These are phyloP conservation scores for Anguilla obscura DNA, from an alignment of 2,797 vertebrate species.

Conservation along the genomic window DNA sequence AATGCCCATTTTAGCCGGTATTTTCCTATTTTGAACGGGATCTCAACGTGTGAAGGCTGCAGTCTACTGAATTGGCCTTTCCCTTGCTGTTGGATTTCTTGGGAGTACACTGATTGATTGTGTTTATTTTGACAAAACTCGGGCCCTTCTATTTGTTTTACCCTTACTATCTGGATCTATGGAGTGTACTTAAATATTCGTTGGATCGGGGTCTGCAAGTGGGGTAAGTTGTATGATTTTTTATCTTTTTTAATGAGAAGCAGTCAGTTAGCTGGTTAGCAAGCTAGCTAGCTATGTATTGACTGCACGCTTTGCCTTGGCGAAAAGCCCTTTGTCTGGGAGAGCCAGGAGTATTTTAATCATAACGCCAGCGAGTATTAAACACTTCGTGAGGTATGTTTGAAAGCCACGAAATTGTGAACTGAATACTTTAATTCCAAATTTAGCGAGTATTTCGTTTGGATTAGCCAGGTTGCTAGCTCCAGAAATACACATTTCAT, in stretches of 20 bases:
- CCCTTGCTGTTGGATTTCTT: constrained; percentile 71
- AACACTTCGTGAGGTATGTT: background rate
- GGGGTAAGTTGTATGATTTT: constrained; percentile 72
- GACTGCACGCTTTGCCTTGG: constrained; percentile 40
- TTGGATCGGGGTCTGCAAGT: constrained; percentile 64
- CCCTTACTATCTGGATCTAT: constrained; percentile 46
- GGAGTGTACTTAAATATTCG: constrained; percentile 70
- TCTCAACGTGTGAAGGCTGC: constrained; percentile 75
- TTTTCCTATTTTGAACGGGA: constrained; percentile 67
- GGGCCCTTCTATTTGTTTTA: constrained; percentile 37
- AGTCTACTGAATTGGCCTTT: constrained; percentile 79
- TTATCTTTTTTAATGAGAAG: constrained; percentile 43
- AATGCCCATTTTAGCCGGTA: constrained; percentile 63
- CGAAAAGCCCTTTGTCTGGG: constrained; percentile 45
- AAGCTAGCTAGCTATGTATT: constrained; percentile 28
- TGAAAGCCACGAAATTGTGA: constrained; percentile 5
- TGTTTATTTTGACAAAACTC: constrained; percentile 33
- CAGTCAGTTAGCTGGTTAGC: constrained; percentile 30
- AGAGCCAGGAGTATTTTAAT: constrained; percentile 17
- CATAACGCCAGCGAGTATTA: background rate
- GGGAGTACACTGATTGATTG: constrained; percentile 63
- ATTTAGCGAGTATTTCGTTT: constrained; percentile 33
- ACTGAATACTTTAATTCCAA: constrained; percentile 24
- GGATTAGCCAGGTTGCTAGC: constrained; percentile 22
- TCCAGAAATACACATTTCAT: constrained; percentile 5